Evolutionary conservation across 2,113 vertebrate genomes (phyloP).

Genomic region (Sander lucioperca): DNA sequence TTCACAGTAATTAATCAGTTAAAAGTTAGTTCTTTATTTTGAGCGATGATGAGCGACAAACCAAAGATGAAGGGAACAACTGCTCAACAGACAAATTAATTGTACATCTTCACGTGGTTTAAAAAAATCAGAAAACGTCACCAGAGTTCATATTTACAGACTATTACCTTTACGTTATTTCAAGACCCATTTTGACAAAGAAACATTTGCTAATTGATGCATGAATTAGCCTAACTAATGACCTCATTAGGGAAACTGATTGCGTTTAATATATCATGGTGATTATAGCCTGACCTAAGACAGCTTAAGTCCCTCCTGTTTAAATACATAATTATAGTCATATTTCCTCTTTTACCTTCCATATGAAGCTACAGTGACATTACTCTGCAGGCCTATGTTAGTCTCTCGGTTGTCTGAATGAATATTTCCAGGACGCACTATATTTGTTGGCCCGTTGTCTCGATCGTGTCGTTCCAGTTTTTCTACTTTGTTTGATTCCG

Average conservation of each 20-base stretch:
- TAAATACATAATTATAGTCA: constrained; percentile 5
- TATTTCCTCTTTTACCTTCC: constrained; percentile 10
- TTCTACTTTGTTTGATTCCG: constrained; percentile 43
- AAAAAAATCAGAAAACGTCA: too few relatives aligned
- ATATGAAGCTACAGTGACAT: neutral
- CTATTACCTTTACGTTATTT: neutral
- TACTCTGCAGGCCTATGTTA: neutral
- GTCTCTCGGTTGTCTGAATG: neutral
- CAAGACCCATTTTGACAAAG: neutral
- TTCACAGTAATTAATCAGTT: neutral
- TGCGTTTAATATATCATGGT: neutral
- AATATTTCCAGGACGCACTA: neutral
- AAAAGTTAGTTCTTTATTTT: neutral
- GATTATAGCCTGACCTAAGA: neutral
- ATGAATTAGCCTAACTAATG: constrained; percentile 6
- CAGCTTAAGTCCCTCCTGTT: neutral
- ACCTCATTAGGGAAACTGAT: constrained; percentile 4
- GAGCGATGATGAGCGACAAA: too few relatives aligned
- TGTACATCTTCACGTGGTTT: too few relatives aligned
- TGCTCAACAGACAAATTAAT: too few relatives aligned
- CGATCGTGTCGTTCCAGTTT: constrained; percentile 51
- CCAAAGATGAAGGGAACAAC: too few relatives aligned
- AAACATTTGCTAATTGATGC: neutral
- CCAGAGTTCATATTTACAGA: neutral
- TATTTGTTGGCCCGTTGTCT: neutral